Evolutionary conservation across 2,888 invertebrate species (phyloP), one percentile per base, ranked within the genome.

Genomic region (Cephus spinipes): DNA sequence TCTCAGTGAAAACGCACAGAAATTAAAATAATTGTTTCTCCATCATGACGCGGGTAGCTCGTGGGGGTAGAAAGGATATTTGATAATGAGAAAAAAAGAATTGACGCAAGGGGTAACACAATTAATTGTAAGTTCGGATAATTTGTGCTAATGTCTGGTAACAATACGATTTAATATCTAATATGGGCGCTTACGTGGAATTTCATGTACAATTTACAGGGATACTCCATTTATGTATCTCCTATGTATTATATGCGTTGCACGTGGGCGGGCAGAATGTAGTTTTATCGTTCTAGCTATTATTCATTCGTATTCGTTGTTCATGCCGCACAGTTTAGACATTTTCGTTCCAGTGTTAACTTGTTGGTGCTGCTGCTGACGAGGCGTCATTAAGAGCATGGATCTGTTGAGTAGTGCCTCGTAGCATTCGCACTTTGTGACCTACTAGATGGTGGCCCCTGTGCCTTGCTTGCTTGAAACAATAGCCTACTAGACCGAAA

Each of bases 361-460:
- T 87, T 89, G 87, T 88, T 90, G 90, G 90, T 90, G 90, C 89
- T 89, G 90, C 89, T 90, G 90, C 89, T 90, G 90, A 90, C 89
- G 87, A 85, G 88, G 85, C 82, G 85, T 71, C 55, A 55, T 84
- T 86, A 87, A 87, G 86, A 88, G 86, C 86, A 88, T 88, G 89
- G 87, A 87, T 86, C 88, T 85, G 84, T 88, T 88, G 85, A 87
- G 86, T 89, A 88, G 88, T 87, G 86, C 83, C 88, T 89, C 86
- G 86, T 89, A 89, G 88, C 84, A 87, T 86, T 87, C 89, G 86
- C 88, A 88, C 87, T 85, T 87, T 87, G 86, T 85, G 83, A 85
- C 85, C 84, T 55, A 55, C 84, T 85, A 87, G 85, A 84, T 85
- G 85, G 55, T 55, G 55, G 55, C 23, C 87, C 85, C 84, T 86